Evolutionary conservation across 1,140 invertebrate species (phyloP).

Genomic region (Berghia stephanieae): DNA sequence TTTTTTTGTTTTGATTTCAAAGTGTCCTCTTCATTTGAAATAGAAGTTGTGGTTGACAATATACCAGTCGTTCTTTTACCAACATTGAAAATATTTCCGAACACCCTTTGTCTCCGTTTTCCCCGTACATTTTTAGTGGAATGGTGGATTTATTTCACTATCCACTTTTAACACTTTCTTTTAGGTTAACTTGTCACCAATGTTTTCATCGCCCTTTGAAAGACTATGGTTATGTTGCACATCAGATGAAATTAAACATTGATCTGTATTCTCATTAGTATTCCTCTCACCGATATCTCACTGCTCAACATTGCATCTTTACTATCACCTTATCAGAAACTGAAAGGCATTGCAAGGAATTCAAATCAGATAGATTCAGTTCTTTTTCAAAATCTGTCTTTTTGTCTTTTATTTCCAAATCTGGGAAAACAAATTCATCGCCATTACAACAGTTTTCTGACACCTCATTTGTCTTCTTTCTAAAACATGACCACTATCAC

Average conservation of each 20-base stretch:
- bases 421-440: no score
- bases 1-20: background rate
- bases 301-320: no score
- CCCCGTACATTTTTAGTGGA: background rate
- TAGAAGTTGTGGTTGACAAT: background rate
- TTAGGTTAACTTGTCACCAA: background rate
- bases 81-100: conserved; percentile 26
- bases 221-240: background rate
- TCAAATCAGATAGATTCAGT: no score
- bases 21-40: no score
- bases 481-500: no score
- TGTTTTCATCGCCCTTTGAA: background rate
- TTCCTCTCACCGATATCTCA: background rate
- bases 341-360: no score
- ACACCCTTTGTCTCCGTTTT: background rate
- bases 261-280: background rate
- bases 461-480: no score
- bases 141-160: background rate
- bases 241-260: background rate
- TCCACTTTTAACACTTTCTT: background rate
- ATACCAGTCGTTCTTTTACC: background rate
- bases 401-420: no score
- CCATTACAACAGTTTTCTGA: no score
- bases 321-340: no score
- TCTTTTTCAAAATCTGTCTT: no score